Conservation (phyloP, 2,797 vertebrate species). For the Rallus crepitans region DNA sequence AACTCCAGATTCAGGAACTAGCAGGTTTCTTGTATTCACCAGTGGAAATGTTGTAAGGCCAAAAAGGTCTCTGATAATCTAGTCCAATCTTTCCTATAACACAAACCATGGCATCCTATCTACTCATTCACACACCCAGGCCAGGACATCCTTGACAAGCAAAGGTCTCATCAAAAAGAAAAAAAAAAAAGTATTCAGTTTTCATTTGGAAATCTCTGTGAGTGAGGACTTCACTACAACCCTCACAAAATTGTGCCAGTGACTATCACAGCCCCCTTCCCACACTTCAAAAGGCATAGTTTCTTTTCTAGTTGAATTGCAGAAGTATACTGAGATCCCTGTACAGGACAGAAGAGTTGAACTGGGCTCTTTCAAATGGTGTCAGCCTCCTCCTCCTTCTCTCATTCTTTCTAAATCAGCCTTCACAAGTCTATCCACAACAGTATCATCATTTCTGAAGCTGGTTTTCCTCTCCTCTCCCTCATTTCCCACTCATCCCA, state of each 20-base stretch:
- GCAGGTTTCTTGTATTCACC: not conserved
- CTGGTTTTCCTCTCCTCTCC: not conserved
- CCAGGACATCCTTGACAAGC: not conserved
- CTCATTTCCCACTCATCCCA: not conserved
- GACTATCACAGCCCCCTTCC: not conserved
- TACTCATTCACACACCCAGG: not conserved
- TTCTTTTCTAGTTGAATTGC: not conserved
- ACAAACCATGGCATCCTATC: not conserved
- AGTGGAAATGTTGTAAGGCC: not conserved
- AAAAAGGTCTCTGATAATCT: not conserved
- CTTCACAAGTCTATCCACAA: not conserved
- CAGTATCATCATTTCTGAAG: not conserved
- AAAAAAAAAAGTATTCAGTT: not conserved
- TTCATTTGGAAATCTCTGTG: not conserved
- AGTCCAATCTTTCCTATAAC: not conserved
- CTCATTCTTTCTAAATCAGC: not conserved
- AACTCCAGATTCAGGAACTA: not conserved
- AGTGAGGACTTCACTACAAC: not conserved
- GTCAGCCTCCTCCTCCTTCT: not conserved
- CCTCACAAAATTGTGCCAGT: not conserved
- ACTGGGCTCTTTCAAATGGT: not conserved
- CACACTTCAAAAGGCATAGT: not conserved
- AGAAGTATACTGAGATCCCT: not conserved
- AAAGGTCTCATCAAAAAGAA: not conserved
- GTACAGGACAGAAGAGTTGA: not conserved